Evolutionary conservation across 1,140 invertebrate genomes (phyloP).

Genomic region (Lycorma delicatula): DNA sequence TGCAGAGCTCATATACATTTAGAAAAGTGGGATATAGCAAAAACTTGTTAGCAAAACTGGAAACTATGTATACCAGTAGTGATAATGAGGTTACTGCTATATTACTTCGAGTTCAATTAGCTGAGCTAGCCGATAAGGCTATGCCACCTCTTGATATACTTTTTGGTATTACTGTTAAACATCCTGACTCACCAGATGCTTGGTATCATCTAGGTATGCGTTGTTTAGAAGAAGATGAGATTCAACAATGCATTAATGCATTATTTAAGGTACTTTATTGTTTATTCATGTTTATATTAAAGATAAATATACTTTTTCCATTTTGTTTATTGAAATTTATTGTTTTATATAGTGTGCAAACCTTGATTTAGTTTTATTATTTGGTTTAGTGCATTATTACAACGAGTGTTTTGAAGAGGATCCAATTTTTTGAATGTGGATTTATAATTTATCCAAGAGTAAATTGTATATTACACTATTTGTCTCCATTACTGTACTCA

Average conservation of each 20-base stretch:
- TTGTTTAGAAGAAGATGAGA: constrained; percentile 41
- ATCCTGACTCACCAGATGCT: constrained; percentile 20
- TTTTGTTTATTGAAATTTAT: too few relatives aligned
- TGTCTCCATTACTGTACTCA: too few relatives aligned
- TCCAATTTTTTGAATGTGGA: too few relatives aligned
- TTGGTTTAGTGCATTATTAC: too few relatives aligned
- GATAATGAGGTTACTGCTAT: constrained; percentile 6
- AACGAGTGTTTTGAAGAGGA: too few relatives aligned
- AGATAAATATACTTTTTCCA: too few relatives aligned
- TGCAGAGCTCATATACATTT: constrained; percentile 37
- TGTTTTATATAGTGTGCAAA: too few relatives aligned
- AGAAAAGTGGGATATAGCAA: constrained; percentile 43
- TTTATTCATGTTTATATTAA: too few relatives aligned
- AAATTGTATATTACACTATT: too few relatives aligned
- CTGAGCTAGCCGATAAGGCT: background rate
- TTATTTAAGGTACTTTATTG: background rate
- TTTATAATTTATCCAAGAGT: too few relatives aligned
- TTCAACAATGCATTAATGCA: constrained; percentile 42
- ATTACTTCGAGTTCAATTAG: background rate
- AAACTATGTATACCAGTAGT: constrained; percentile 19
- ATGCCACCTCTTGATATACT: background rate
- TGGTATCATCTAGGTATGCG: constrained; percentile 32
- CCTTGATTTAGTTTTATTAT: too few relatives aligned
- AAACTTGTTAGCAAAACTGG: constrained; percentile 37
- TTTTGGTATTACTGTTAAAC: background rate